Base-by-base conservation (phyloP, 2,888 invertebrate genomes). In the Glyphotaelius pellucidus region DNA sequence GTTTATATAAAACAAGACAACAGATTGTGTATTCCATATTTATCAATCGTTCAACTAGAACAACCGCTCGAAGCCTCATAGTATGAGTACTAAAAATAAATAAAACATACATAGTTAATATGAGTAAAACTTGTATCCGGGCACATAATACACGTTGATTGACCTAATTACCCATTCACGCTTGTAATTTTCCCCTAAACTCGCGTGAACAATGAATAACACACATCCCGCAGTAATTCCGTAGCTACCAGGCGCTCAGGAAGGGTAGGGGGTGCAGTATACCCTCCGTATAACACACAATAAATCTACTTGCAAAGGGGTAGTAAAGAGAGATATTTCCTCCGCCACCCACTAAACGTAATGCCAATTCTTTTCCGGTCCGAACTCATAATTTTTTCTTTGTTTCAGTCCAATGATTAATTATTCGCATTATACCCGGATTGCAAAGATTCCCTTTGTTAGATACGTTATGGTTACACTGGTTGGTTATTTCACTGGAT, bases 291-390 rank as follows among this genome's bases (percentile, higher is more conserved):
- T 91, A 89, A 89, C 67, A 84, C 67, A 67, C 84, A 89, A 91
- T 91, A 89, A 91, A 91, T 91, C 91, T 89, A 84, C 91, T 89
- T 84, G 79, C 47, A 81, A 88, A 81, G 25, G 80, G 87, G 47
- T 89, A 42, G 88, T 89, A 89, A 89, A 84, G 89, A 35, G 87
- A 67, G 67, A 83, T 83, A 89, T 91, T 89, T 89, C 84, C 83
- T 89, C 30, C 81, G 19, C 89, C 80, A n/a, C 38, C 52, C 81
- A n/a, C 84, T 83, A 79, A 35, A 89, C 88, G n/a, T 89, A 80
- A 80, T 83, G 52, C 90, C 83, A 84, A 90, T 84, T 42, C 52
- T 84, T 90, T 85, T n/a, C 85, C 25, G 67, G 67, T 35, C 85
- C 90, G 25, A 42, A 31, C 90, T 90, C 85, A 67, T 42, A 67